Evolutionary conservation across 2,888 invertebrate genomes (phyloP).

Genomic region (Netelia fuscicornis): DNA sequence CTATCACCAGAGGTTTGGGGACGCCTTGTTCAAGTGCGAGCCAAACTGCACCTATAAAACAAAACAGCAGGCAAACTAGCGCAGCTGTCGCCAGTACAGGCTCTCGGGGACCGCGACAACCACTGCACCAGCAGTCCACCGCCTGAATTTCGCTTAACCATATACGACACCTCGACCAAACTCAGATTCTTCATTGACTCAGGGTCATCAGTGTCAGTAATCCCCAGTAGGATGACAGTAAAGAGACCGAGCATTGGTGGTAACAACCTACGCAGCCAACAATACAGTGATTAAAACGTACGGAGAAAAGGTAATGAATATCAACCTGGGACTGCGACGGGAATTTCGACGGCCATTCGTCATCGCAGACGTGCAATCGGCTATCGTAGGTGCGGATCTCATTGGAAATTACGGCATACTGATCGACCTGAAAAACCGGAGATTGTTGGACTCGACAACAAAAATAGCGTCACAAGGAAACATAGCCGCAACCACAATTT

Average conservation of each 20-base stretch:
- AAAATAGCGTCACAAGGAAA: neutral
- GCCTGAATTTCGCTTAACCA: neutral
- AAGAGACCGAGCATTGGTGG: neutral
- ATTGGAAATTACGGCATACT: conserved; percentile 48
- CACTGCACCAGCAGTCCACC: neutral
- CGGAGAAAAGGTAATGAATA: conserved; percentile 16
- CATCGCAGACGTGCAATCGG: conserved; percentile 51
- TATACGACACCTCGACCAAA: neutral
- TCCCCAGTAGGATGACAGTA: neutral
- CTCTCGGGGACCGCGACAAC: neutral
- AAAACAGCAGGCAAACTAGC: conserved; percentile 15
- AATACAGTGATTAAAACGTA: conserved; percentile 47
- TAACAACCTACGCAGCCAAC: conserved; percentile 41
- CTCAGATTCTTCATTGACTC: conserved; percentile 4
- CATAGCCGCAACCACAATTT: neutral
- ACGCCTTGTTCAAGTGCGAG: neutral
- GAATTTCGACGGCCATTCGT: conserved; percentile 53
- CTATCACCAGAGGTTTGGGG: conserved; percentile 9
- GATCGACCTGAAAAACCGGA: conserved; percentile 48
- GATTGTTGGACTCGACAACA: conserved; percentile 22
- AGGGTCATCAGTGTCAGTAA: neutral
- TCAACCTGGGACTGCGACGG: conserved; percentile 52
- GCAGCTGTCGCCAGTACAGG: conserved; percentile 3
- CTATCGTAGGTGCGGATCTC: conserved; percentile 59
- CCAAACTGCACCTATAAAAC: neutral